These are phyloP conservation scores for Liparis tanakae DNA, from an alignment of 2,797 vertebrate genomes.

Conservation along the genomic window DNA sequence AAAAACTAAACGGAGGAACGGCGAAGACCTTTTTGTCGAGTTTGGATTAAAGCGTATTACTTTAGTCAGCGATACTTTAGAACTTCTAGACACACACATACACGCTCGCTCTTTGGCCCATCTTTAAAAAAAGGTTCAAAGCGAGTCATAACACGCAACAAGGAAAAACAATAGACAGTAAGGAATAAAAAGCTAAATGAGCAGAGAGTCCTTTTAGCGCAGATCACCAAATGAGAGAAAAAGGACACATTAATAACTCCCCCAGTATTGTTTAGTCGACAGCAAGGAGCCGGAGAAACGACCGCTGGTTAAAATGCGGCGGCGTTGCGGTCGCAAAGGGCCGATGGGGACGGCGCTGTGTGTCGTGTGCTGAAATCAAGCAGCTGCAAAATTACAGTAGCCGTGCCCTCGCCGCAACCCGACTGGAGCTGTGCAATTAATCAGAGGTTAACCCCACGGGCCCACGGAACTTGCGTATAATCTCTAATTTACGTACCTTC, in stretches of 20 bases:
- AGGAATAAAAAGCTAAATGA: conserved; percentile 31
- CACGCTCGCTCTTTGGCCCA: not conserved
- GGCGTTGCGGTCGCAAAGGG: conserved; percentile 76
- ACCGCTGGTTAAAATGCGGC: conserved; percentile 79
- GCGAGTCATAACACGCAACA: conserved; percentile 31
- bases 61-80: conserved; percentile 36
- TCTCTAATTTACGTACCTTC: conserved; percentile 76
- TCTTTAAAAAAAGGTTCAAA: conserved; percentile 38
- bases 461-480: conserved; percentile 73
- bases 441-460: conserved; percentile 82
- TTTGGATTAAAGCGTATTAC: conserved; percentile 26
- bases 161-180: conserved; percentile 1
- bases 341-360: conserved; percentile 75
- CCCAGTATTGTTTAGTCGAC: conserved; percentile 69
- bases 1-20: conserved; percentile 43
- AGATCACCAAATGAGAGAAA: conserved; percentile 47
- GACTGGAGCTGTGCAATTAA: conserved; percentile 82
- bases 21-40: conserved; percentile 39
- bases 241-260: conserved; percentile 70
- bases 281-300: conserved; percentile 63
- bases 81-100: conserved; percentile 3
- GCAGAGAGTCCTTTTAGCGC: conserved; percentile 29
- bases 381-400: conserved; percentile 85
- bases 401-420: conserved; percentile 76
- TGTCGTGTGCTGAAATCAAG: conserved; percentile 79